Evolutionary conservation across 1,140 invertebrate genomes (phyloP), one percentile per base, ranked within the genome.

Genomic region (Drosophila prosaltans): DNA sequence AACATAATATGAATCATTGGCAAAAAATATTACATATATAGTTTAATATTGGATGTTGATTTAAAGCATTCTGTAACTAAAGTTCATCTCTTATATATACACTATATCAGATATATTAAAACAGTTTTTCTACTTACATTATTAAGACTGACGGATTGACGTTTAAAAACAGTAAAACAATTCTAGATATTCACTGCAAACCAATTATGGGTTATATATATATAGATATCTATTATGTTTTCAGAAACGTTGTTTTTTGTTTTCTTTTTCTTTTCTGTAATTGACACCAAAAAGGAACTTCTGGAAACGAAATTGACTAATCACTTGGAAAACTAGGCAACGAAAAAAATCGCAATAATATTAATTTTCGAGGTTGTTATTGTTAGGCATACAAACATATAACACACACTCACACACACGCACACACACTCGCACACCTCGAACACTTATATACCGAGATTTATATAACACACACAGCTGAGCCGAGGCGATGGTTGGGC

Each of bases 391-490:
- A 74, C 72, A 16, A 16, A 16, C 16, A 16, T 16, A 16, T 16
- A 16, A 16, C 16, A 64, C 54, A 60, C 70, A 65, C 60, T 60
- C 72, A 79, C 43, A 72, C 66, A 62, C 11, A 69, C 48, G 69
- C 58, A 32, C 60, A 41, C 55, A 72, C 48, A 69, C 64, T 55
- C 76, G 69, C 80, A 54, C 41, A 70, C 62, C 64, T 26, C 24
- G 6, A 10, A 75, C 61, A 81, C 65, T 66, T 58, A 75, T 66
- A 64, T 55, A 61, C 62, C 65, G 67, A 78, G 84, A 84, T 89
- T 89, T 89, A 89, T 89, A 75, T 89, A 89, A 89, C 84, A 67
- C 65, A 67, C 65, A 90, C 78, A 78, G 85, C 67, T 67, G 73
- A 60, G 85, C 60, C 64, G n/a, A 51, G 45, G 21, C 24, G 7